Evolutionary conservation across 2,113 vertebrate genomes (phyloP), one percentile per base, ranked within the genome.

Genomic region (Leiothrix lutea): DNA sequence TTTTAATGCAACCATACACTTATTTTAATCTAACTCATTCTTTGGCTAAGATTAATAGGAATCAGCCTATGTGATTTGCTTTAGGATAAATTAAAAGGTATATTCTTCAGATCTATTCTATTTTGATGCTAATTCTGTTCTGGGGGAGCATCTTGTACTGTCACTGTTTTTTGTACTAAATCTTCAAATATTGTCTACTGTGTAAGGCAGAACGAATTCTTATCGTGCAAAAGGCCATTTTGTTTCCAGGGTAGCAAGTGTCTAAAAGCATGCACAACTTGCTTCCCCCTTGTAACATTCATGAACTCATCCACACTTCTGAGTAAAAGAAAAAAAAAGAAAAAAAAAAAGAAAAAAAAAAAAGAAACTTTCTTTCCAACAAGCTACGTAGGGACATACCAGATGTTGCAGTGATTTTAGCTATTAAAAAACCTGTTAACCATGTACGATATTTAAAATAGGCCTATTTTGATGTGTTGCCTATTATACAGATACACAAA

Each of bases 401-500:
- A 98, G 98, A 98, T 99, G 98, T 99, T 98, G 98, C 99, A 98
- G 99, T 98, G 98, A 98, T 99, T 99, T 99, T 98, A 98, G 98
- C 96, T 97, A 96, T 97, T 87, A 81, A 91, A 92, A 93, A 80
- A 75, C 94, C 97, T 98, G 98, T 98, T 98, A 99, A 99, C 98
- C 98, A 99, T 99, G 99, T 99, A 99, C 93, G 75, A 98, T 99
- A 99, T 99, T 99, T 99, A 99, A 99, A 99, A 99, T 99, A 99
- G 99, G 99, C 99, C 98, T 99, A 99, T 99, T 99, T 99, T 99
- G 98, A 99, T 99, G 99, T 99, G 98, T 99, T 98, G 99, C 99
- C 99, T 99, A 99, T 99, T 99, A 99, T 99, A 99, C 98, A 98
- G 99, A 99, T 98, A 98, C 98, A 99, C 99, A 98, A 99, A 99